A percentile compares a stretch with the other conserved stretches of the same genome.
These are phyloP conservation scores for Chrysolina haemoptera DNA, from an alignment of 2,888 invertebrate genomes.

Conservation along the genomic window DNA sequence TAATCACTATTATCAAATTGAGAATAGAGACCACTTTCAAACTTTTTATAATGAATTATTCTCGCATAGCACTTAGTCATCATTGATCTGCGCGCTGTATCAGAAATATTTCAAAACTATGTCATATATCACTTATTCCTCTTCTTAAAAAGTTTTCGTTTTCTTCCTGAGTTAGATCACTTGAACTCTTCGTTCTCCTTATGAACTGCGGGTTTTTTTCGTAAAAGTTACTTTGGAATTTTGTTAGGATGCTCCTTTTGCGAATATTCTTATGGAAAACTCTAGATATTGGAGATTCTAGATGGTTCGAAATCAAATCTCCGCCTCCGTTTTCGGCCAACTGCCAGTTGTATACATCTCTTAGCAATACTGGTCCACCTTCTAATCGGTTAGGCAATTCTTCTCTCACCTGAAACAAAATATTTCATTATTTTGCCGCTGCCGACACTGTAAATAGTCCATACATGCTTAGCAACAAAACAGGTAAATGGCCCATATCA, in stretches of 20 bases:
- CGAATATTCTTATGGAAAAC: conserved; percentile 5
- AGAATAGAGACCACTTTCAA: too few relatives aligned
- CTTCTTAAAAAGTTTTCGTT: conserved; percentile 15
- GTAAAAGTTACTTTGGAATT: conserved; percentile 31
- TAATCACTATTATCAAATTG: too few relatives aligned
- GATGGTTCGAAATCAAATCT: conserved; percentile 22
- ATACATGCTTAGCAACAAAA: too few relatives aligned
- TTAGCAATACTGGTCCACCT: not conserved
- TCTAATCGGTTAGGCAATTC: not conserved
- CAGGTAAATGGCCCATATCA: too few relatives aligned
- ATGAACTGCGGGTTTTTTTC: conserved; percentile 33
- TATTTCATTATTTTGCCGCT: not conserved
- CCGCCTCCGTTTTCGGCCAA: conserved; percentile 31
- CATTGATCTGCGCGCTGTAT: not conserved
- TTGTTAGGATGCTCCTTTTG: conserved; percentile 29
- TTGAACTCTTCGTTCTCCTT: conserved; percentile 34
- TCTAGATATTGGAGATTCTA: conserved; percentile 27
- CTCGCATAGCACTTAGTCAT: too few relatives aligned
- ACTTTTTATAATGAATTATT: too few relatives aligned
- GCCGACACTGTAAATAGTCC: too few relatives aligned
- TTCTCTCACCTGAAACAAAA: not conserved
- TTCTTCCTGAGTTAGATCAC: conserved; percentile 18
- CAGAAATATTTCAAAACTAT: not conserved
- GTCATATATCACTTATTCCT: conserved; percentile 34
- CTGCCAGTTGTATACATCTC: not conserved